These are phyloP conservation scores for Fulica atra DNA, from an alignment of 2,113 vertebrate genomes.

Conservation along the genomic window DNA sequence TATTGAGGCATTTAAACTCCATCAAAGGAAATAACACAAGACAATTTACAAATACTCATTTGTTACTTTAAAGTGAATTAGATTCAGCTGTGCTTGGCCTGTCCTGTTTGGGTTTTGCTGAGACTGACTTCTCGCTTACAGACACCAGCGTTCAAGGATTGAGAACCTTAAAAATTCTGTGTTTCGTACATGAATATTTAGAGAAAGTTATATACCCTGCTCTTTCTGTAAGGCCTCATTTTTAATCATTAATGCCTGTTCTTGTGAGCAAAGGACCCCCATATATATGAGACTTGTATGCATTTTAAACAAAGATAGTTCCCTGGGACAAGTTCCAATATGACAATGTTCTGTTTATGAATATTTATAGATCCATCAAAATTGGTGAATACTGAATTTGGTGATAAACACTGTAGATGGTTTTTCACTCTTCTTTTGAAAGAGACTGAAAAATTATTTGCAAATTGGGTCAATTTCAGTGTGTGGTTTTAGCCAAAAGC, in stretches of 20 bases:
- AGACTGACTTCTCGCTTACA: not conserved
- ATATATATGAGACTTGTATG: not conserved
- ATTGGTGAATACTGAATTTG: not conserved
- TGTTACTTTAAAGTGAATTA: not conserved
- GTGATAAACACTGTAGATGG: not conserved
- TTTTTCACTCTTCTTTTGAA: not conserved
- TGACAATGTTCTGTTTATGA: constrained; percentile 6
- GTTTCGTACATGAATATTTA: not conserved
- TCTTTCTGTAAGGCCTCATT: not conserved
- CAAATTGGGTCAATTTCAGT: constrained; percentile 9
- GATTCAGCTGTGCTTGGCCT: not conserved
- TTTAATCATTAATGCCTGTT: constrained; percentile 34
- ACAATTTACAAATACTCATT: not conserved
- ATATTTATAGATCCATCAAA: constrained; percentile 42
- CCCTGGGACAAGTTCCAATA: constrained; percentile 6
- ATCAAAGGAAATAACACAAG: not conserved
- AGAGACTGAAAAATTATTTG: not conserved
- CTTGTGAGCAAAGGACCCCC: constrained; percentile 6
- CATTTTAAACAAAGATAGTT: not conserved
- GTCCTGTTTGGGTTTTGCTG: not conserved
- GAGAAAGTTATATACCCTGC: not conserved
- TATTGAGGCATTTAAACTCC: constrained; percentile 1
- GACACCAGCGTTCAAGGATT: not conserved
- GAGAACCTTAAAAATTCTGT: not conserved
- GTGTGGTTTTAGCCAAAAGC: not conserved